Base-by-base conservation (phyloP, 2,888 invertebrate species). In the Cataglyphis cursor region DNA sequence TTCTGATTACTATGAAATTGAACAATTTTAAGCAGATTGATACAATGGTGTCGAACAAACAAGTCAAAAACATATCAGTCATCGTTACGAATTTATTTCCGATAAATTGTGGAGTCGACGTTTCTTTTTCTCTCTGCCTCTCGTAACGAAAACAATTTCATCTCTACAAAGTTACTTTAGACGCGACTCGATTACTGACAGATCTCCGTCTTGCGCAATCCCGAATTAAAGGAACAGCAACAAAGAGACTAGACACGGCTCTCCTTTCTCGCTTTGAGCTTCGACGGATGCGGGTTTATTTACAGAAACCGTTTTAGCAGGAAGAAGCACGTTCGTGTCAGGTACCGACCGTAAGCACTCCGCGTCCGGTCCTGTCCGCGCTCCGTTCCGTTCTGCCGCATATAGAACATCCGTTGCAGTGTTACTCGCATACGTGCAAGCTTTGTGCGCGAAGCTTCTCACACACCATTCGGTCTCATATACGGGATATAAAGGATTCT, bases 351-450 rank as follows among this genome's bases (percentile, higher is more conserved):
- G 85, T 84, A 85, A 86, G 85, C 83, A 82, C 83, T 66, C 24
- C 82, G 74, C 93, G 91, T 94, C 94, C 93, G 93, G 93, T 92
- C 87, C 88, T 80, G 31, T 80, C 57, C 72, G 78, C 72, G 78
- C 41, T 78, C 59, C 78, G 78, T 72, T 80, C 72, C 78, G 70
- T 80, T 80, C 78, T 72, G 89, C 91, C 93, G 90, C 92, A 92
- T 93, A 93, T 93, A 93, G 92, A 93, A 94, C 93, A 93, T 93
- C 93, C 93, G 93, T 89, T 91, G 76, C 70, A 15, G 15, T 64
- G 18, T 28, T 28, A 24, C 84, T 31, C 85, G 82, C 68, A 54
- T 66, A 31, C 61, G 28, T 51, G 54, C 57, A 15, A 70, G 41
- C 73, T 61, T 54, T 61, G 21, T 38, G 59, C 76, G 4, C 78